Conservation (phyloP, 2,888 invertebrate genomes). For the Polymixis flavicincta region DNA sequence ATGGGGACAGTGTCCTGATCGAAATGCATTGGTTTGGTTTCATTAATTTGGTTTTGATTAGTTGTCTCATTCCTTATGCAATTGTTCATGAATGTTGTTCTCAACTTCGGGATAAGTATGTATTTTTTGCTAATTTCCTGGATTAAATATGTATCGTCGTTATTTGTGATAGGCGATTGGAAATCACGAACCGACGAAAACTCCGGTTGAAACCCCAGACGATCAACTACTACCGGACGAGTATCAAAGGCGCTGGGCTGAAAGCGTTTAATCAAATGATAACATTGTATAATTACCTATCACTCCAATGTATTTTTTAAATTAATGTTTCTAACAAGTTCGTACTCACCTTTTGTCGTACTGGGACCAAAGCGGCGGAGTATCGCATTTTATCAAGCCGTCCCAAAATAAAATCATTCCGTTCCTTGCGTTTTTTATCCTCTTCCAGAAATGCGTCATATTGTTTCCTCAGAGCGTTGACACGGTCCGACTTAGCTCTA, state of each 20-base stretch:
- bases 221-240: slow-evolving; percentile 25
- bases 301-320: background rate
- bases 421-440: slow-evolving; percentile 85
- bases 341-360: slow-evolving; percentile 73
- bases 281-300: background rate
- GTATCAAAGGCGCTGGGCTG: slow-evolving; percentile 42
- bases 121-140: slow-evolving; percentile 85
- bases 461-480: slow-evolving; percentile 83
- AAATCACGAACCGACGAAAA: slow-evolving; percentile 26
- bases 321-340: background rate
- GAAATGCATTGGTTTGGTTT: background rate
- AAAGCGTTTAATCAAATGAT: slow-evolving; percentile 34
- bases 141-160: slow-evolving; percentile 74
- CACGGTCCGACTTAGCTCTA: slow-evolving; percentile 83
- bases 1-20: slow-evolving; percentile 23
- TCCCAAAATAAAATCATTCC: slow-evolving; percentile 86
- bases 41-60: slow-evolving; percentile 7
- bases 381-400: slow-evolving; percentile 85
- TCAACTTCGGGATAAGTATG: slow-evolving; percentile 84
- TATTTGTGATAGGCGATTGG: slow-evolving; percentile 44
- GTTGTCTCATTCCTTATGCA: slow-evolving; percentile 52
- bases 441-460: slow-evolving; percentile 87
- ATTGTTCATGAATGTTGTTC: slow-evolving; percentile 61
- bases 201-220: slow-evolving; percentile 35
- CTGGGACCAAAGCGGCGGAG: slow-evolving; percentile 73